phyloP scores from a whole-genome alignment of 2,113 vertebrate genomes.

The Prochilodus magdalenae region DNA sequence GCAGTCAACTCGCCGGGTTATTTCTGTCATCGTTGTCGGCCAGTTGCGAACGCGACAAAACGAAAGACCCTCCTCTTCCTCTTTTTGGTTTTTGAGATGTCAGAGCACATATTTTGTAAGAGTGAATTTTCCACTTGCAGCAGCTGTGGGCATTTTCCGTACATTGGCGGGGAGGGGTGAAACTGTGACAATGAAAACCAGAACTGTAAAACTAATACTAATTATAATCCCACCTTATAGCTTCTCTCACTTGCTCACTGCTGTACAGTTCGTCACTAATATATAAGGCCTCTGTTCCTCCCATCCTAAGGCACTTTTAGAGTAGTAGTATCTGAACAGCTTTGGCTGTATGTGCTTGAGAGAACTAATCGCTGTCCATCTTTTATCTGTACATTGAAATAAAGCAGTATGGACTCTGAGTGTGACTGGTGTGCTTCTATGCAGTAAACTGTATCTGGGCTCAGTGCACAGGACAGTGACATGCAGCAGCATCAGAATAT shows the following conservation, averaged over 20 bases:
- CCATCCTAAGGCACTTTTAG: neutral
- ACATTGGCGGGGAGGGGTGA: slow-evolving; percentile 3
- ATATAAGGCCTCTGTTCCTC: neutral
- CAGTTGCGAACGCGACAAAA: slow-evolving; percentile 32
- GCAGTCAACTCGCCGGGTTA: slow-evolving; percentile 36
- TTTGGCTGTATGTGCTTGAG: neutral
- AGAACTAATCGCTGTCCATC: neutral
- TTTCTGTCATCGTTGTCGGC: slow-evolving; percentile 42
- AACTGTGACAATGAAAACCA: slow-evolving; percentile 8
- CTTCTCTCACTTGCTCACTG: neutral
- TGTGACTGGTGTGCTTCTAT: neutral
- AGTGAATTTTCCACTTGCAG: slow-evolving; percentile 72
- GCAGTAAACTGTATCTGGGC: neutral
- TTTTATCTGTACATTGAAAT: neutral
- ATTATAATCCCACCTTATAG: neutral
- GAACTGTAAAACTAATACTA: neutral
- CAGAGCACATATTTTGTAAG: slow-evolving; percentile 71
- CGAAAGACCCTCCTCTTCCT: slow-evolving; percentile 69
- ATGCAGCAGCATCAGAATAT: neutral
- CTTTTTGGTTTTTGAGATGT: slow-evolving; percentile 66
- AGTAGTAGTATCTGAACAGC: neutral
- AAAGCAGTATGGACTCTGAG: neutral
- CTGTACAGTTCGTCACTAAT: too few relatives aligned
- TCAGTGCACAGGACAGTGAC: neutral
- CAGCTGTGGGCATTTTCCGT: slow-evolving; percentile 48